Evolutionary conservation across 2,888 invertebrate species (phyloP).

Genomic region (Zootermopsis nevadensis): DNA sequence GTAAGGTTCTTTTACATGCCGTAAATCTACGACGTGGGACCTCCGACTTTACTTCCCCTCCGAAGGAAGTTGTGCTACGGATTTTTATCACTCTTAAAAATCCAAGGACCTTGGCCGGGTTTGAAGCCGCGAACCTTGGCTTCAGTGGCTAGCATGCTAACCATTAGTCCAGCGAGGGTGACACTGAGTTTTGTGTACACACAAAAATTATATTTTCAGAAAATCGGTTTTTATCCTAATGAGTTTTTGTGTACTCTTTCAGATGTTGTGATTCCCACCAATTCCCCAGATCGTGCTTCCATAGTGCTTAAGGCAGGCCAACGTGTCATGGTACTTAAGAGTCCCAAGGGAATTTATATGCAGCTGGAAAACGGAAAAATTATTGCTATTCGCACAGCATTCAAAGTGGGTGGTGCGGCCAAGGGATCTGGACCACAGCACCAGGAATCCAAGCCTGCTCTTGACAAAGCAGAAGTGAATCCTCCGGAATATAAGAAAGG

Average conservation of each 20-base stretch:
- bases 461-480: constrained; percentile 45
- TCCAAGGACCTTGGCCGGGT: too few species aligned
- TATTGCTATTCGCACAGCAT: constrained; percentile 87
- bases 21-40: too few species aligned
- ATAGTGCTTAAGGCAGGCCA: constrained; percentile 94
- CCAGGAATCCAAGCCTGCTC: constrained; percentile 59
- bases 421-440: constrained; percentile 60
- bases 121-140: too few species aligned
- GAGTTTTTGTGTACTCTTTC: constrained; percentile 50
- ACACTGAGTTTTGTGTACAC: too few species aligned
- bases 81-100: too few species aligned
- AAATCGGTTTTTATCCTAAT: too few species aligned
- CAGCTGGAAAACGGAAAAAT: constrained; percentile 94
- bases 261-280: constrained; percentile 94
- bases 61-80: too few species aligned
- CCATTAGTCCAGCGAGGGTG: too few species aligned
- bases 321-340: constrained; percentile 93
- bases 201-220: too few species aligned
- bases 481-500: constrained; percentile 49
- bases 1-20: too few species aligned
- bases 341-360: constrained; percentile 96
- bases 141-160: too few species aligned
- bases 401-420: constrained; percentile 71
- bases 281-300: constrained; percentile 88
- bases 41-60: too few species aligned